Evolutionary conservation across 1,140 invertebrate genomes (phyloP).

Genomic region (Drosophila azteca): DNA sequence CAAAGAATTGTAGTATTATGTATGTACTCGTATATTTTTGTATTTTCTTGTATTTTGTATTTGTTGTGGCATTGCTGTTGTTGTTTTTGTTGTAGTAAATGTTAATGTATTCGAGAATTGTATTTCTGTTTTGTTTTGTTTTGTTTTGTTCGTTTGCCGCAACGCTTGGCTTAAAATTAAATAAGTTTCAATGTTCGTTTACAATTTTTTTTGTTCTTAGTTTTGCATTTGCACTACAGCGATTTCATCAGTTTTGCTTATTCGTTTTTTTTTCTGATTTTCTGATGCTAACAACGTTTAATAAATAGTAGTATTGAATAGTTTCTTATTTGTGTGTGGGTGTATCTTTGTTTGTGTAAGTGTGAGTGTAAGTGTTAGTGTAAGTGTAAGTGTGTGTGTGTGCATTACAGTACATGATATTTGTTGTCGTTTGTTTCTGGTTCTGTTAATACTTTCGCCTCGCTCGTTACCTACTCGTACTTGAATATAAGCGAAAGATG

Average conservation of each 20-base stretch:
- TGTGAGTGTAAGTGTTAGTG: constrained; percentile 17
- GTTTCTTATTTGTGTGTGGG: constrained; percentile 66
- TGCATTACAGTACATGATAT: constrained; percentile 63
- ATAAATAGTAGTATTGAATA: constrained; percentile 77
- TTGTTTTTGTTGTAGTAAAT: constrained; percentile 25
- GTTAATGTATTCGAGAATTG: constrained; percentile 9
- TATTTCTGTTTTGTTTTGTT: constrained; percentile 4
- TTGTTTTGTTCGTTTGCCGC: constrained; percentile 36
- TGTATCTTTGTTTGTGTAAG: constrained; percentile 41
- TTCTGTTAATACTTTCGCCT: constrained; percentile 51
- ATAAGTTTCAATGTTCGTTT: constrained; percentile 72
- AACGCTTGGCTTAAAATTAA: constrained; percentile 72
- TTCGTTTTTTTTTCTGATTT: constrained; percentile 47
- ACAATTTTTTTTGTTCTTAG: constrained; percentile 44
- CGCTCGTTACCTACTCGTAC: constrained; percentile 43
- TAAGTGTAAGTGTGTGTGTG: constrained; percentile 21
- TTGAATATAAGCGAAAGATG: constrained; percentile 14
- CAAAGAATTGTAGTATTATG: constrained; percentile 73
- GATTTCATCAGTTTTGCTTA: constrained; percentile 60
- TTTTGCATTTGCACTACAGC: constrained; percentile 77
- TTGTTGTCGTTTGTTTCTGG: constrained; percentile 38
- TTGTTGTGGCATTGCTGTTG: constrained; percentile 59
- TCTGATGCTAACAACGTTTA: constrained; percentile 81
- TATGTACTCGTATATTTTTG: constrained; percentile 54
- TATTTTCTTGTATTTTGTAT: constrained; percentile 50